Evolutionary conservation across 2,888 invertebrate genomes (phyloP), one percentile per base, ranked within the genome.

Genomic region (Acleris laterana): DNA sequence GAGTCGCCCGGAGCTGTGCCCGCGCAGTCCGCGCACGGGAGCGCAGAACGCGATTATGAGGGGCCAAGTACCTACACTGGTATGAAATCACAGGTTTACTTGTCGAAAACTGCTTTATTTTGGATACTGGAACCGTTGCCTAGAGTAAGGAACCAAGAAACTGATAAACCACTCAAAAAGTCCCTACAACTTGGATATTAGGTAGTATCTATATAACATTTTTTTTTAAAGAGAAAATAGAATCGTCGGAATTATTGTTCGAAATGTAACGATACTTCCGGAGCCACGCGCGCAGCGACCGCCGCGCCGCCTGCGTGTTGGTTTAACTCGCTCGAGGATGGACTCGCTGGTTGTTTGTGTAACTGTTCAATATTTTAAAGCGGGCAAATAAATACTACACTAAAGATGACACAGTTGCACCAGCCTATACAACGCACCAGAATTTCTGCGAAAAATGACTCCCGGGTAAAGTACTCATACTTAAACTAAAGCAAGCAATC

Each of bases 1-100:
- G 49, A 46, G 62, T 50, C 32, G 59, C 58, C 44, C 19, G 62
- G 46, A 62, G 62, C 62, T 25, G 22, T 46, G 25, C 25, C 22
- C 20, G 28, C 25, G n/a, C 17, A 50, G 17, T 38, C 28, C 56
- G 46, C 49, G 32, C 55, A 51, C 60, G 25, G 62, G 48, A 48
- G 62, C 48, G n/a, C 19, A 16, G 17, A 32, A 20, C 46, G 53
- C 28, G 62, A 22, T 62, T 32, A 55, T 22, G 32, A n/a, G 32
- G 22, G 32, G 62, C 20, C 20, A n/a, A 28, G 5, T 55, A 38
- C 28, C 46, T 55, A 38, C 28, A 57, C 48, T 9, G 20, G 13
- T 13, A 46, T 51, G 32, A 28, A 11, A 25, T 52, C 53, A 19
- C 16, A n/a, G 16, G 53, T 19, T 22, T 17, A 25, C 51, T 28